Percentiles rank a stretch among this genome's conserved stretches.
Conservation (phyloP, 92 coral and sea anemone genomes). For the Paramuricea clavata region DNA sequence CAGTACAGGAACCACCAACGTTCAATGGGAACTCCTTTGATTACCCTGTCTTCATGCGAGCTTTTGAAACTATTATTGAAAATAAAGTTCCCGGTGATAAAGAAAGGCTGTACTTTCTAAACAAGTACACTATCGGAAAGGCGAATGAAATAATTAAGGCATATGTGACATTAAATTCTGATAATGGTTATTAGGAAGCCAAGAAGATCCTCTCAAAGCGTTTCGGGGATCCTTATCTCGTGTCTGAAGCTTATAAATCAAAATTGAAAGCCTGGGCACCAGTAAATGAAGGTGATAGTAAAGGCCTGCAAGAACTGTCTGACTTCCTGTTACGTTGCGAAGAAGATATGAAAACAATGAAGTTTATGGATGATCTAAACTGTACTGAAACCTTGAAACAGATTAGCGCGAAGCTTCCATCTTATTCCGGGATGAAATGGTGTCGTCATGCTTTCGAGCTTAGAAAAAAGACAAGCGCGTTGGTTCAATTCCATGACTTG, state of each 20-base stretch:
- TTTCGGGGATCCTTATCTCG: slow-evolving; percentile 77
- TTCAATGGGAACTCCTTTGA: slow-evolving; percentile 48
- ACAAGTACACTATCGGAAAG: slow-evolving; percentile 75
- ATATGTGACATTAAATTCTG: slow-evolving; percentile 63
- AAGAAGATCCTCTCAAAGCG: slow-evolving; percentile 68
- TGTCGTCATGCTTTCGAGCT: slow-evolving; percentile 42
- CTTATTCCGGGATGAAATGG: slow-evolving; percentile 61
- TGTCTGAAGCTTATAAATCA: slow-evolving; percentile 71
- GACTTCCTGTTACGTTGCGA: slow-evolving; percentile 72
- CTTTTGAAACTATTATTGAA: slow-evolving; percentile 41
- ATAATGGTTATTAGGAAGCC: slow-evolving; percentile 68
- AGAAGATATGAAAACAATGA: slow-evolving; percentile 65
- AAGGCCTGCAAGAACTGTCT: slow-evolving; percentile 66
- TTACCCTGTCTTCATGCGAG: slow-evolving; percentile 45
- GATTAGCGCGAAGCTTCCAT: slow-evolving; percentile 39
- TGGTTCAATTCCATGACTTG: slow-evolving; percentile 21
- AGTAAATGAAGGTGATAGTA: slow-evolving; percentile 72
- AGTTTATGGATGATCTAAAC: slow-evolving; percentile 66
- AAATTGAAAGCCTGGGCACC: slow-evolving; percentile 71
- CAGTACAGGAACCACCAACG: slow-evolving; percentile 63
- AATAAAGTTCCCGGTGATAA: slow-evolving; percentile 51
- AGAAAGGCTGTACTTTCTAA: slow-evolving; percentile 66
- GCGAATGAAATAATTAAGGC: slow-evolving; percentile 73
- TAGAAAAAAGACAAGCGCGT: neutral
- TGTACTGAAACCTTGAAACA: slow-evolving; percentile 51